phyloP scores from a whole-genome alignment of 2,888 invertebrate genomes.

The Drosophila longiperda region DNA sequence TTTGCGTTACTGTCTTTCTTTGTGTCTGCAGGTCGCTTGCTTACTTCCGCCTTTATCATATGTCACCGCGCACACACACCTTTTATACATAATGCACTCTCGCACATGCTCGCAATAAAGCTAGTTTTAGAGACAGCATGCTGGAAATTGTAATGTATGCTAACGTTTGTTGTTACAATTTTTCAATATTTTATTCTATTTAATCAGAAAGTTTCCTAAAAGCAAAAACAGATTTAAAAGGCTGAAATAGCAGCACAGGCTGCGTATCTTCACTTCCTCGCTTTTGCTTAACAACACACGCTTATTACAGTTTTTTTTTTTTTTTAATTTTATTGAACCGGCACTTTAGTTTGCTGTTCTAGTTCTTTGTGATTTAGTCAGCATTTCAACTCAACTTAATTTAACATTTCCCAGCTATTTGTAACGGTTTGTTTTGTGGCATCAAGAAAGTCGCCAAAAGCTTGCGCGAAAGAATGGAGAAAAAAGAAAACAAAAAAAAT shows the following conservation, averaged over 20 bases:
- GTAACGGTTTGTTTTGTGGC: slow-evolving; percentile 66
- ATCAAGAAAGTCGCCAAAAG: slow-evolving; percentile 31
- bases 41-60: slow-evolving; percentile 68
- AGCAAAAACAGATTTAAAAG: neutral
- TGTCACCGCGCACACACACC: slow-evolving; percentile 36
- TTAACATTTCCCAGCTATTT: slow-evolving; percentile 63
- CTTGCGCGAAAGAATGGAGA: slow-evolving; percentile 4
- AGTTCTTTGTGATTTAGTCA: slow-evolving; percentile 42
- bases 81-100: neutral
- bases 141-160: neutral
- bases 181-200: neutral
- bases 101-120: slow-evolving; percentile 2
- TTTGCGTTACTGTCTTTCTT: slow-evolving; percentile 61
- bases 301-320: neutral
- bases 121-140: neutral
- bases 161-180: neutral
- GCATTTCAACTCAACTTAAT: slow-evolving; percentile 21
- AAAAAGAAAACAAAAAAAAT: slow-evolving; percentile 3
- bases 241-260: slow-evolving; percentile 12
- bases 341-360: slow-evolving; percentile 46
- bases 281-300: slow-evolving; percentile 5
- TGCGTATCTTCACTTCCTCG: slow-evolving; percentile 20
- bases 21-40: slow-evolving; percentile 59
- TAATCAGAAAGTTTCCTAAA: neutral
- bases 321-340: slow-evolving; percentile 57